phyloP scores from a whole-genome alignment of 2,113 vertebrate species.

The Prochilodus magdalenae region DNA sequence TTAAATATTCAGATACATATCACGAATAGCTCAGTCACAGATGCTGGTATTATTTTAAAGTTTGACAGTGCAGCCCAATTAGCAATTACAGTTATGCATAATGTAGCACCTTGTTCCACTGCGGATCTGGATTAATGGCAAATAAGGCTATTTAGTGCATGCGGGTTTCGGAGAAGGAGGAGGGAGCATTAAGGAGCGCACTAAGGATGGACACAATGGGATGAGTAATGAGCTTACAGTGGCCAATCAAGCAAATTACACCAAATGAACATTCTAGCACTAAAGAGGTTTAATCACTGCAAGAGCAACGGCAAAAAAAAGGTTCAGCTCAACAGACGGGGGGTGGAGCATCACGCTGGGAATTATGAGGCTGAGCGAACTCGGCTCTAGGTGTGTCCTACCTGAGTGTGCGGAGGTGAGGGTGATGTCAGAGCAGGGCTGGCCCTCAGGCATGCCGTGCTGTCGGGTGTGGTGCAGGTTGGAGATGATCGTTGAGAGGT shows the following conservation, averaged over 20 bases:
- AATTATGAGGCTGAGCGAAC: not conserved
- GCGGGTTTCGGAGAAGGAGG: slow-evolving; percentile 71
- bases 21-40: not conserved
- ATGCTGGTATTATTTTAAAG: not conserved
- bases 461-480: slow-evolving; percentile 91
- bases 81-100: slow-evolving; percentile 32
- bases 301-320: slow-evolving; percentile 50
- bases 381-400: slow-evolving; percentile 70
- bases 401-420: slow-evolving; percentile 86
- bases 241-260: slow-evolving; percentile 74
- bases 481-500: slow-evolving; percentile 94
- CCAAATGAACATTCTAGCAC: slow-evolving; percentile 67
- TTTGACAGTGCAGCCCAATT: not conserved
- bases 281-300: slow-evolving; percentile 56
- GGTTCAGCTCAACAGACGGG: slow-evolving; percentile 13
- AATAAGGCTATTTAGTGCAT: slow-evolving; percentile 79
- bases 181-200: slow-evolving; percentile 77
- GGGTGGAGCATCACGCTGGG: not conserved
- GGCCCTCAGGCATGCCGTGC: slow-evolving; percentile 94
- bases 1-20: not conserved
- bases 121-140: slow-evolving; percentile 51
- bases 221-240: slow-evolving; percentile 75
- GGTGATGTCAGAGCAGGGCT: slow-evolving; percentile 87
- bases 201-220: slow-evolving; percentile 72
- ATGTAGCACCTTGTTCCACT: slow-evolving; percentile 22